phyloP scores from a whole-genome alignment of 2,888 invertebrate genomes.

The Pterostichus niger region DNA sequence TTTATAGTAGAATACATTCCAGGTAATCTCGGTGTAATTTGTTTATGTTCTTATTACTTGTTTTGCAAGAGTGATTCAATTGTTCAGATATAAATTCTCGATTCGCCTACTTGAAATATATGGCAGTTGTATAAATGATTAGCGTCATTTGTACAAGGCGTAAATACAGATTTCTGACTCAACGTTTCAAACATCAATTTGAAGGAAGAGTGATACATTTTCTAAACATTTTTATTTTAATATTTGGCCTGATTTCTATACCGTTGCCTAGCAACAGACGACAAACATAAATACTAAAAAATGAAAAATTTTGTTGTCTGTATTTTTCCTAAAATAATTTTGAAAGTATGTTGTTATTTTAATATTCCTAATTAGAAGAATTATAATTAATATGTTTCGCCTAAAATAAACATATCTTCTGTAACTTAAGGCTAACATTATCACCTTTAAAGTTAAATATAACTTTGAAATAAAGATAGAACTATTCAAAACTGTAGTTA shows the following conservation, averaged over 20 bases:
- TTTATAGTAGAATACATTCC: background rate
- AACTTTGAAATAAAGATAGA: background rate
- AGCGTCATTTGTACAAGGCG: background rate
- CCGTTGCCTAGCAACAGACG: background rate
- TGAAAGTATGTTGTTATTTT: too few species aligned
- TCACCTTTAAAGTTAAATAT: background rate
- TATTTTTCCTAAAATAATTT: too few species aligned
- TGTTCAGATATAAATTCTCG: conserved; percentile 25
- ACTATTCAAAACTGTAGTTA: too few species aligned
- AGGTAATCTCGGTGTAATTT: conserved; percentile 11
- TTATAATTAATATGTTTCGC: background rate
- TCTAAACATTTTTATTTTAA: background rate
- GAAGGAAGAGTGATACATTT: background rate
- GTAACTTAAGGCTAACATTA: background rate
- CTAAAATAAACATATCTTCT: too few species aligned
- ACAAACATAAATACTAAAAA: background rate
- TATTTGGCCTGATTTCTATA: background rate
- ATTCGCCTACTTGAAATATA: conserved; percentile 40
- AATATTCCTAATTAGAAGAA: background rate
- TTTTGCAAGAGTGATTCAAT: conserved; percentile 38
- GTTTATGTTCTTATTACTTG: conserved; percentile 3
- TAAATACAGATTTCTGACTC: conserved; percentile 28
- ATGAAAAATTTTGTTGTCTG: too few species aligned
- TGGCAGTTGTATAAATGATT: conserved; percentile 25
- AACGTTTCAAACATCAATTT: background rate